Conservation (phyloP, 2,797 vertebrate genomes). For the Poeciliopsis infans region DNA sequence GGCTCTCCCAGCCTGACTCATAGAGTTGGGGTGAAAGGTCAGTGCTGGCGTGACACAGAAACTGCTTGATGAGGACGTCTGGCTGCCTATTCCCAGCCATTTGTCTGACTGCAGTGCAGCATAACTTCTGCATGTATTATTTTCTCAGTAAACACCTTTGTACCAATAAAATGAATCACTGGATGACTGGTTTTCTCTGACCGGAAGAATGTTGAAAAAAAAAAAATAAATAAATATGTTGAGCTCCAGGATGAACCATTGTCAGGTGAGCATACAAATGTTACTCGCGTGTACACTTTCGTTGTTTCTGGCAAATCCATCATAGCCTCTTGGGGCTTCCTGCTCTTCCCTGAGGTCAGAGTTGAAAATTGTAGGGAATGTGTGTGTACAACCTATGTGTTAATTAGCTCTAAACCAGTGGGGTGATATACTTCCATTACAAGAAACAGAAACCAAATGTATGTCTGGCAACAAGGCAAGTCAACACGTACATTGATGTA, state of each 20-base stretch:
- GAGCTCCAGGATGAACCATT: slow-evolving; percentile 64
- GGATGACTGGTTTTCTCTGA: slow-evolving; percentile 41
- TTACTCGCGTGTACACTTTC: slow-evolving; percentile 31
- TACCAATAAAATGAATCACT: slow-evolving; percentile 25
- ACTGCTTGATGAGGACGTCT: slow-evolving; percentile 65
- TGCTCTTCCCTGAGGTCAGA: slow-evolving; percentile 66
- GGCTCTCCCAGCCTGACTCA: slow-evolving; percentile 74
- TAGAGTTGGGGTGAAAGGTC: slow-evolving; percentile 67
- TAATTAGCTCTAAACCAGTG: slow-evolving; percentile 55
- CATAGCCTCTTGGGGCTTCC: slow-evolving; percentile 61
- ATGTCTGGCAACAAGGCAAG: slow-evolving; percentile 62
- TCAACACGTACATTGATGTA: slow-evolving; percentile 65
- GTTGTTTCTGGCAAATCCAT: slow-evolving; percentile 71
- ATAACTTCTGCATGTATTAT: slow-evolving; percentile 45
- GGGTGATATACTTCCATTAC: slow-evolving; percentile 56
- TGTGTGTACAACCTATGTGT: slow-evolving; percentile 33
- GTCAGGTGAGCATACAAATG: slow-evolving; percentile 59
- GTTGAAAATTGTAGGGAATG: slow-evolving; percentile 49
- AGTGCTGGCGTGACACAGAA: slow-evolving; percentile 63
- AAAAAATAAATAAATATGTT: slow-evolving; percentile 70
- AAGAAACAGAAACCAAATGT: slow-evolving; percentile 76
- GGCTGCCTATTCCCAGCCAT: slow-evolving; percentile 53
- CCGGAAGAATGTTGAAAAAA: slow-evolving; percentile 63
- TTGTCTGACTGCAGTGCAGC: slow-evolving; percentile 22
- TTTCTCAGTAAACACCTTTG: slow-evolving; percentile 73